Evolutionary conservation across 2,797 vertebrate species (phyloP), one percentile per base, ranked within the genome.

Genomic region (Microctenopoma steveboyesi): DNA sequence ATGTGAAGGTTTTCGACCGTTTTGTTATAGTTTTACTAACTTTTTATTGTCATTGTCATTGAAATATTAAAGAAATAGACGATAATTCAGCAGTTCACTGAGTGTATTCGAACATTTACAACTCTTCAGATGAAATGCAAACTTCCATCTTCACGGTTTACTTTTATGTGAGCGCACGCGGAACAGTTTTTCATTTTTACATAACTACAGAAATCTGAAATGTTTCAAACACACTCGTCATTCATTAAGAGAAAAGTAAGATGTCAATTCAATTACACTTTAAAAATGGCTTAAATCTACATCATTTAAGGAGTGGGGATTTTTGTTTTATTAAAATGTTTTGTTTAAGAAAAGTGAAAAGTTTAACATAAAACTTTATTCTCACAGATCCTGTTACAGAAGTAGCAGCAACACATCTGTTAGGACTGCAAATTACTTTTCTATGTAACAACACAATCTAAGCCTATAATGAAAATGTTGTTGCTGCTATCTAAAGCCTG

Each of bases 401-500:
- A 42, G 46, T 47, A 43, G 40, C 15, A 42, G 9, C 13, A 57
- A 64, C 43, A 6, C 48, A 50, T 5, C 42, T 37, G 28, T 55
- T 5, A 18, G 58, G 65, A 28, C 67, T 35, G 4, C 30, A 25
- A 35, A 7, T 30, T 68, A 77, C 48, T 45, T 57, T 18, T 39
- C 46, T 56, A 5, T 43, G 1, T 61, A 83, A 80, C 43, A 75
- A 69, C 43, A 67, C 37, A 59, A 71, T 69, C 60, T 65, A 50
- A 81, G 65, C 27, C 35, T 46, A 45, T 48, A 37, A 53, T 63
- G 47, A 46, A 61, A 64, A 57, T 62, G 71, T 66, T 65, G 72
- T 79, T 35, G 40, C 58, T 74, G 45, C 71, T 58, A 55, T 73
- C 43, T 80, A 77, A 84, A 56, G 18, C 39, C 64, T 54, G 51